phyloP scores from a whole-genome alignment of 2,113 vertebrate species.

The Hypomesus transpacificus region DNA sequence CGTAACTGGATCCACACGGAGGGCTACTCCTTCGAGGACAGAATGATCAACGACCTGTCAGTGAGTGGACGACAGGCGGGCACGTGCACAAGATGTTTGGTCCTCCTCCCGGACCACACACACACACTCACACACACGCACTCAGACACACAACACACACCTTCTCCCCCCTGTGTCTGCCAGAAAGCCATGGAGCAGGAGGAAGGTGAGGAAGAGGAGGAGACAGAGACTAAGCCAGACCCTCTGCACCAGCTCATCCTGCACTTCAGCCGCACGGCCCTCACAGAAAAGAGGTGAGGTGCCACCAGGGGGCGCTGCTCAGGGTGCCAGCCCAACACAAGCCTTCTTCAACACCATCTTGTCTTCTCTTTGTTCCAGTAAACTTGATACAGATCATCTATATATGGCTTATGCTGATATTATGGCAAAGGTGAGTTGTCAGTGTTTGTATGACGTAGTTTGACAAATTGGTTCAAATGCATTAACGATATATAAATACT shows the following conservation, averaged over 20 bases:
- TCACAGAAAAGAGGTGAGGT: constrained; percentile 88
- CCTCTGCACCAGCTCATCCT: constrained; percentile 92
- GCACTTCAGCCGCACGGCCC: constrained; percentile 89
- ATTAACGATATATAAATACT: too few relatives aligned
- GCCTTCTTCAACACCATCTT: not conserved
- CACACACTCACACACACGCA: too few relatives aligned
- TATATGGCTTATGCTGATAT: constrained; percentile 79
- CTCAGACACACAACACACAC: not conserved
- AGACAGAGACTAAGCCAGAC: constrained; percentile 84
- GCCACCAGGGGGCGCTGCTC: not conserved
- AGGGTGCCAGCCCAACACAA: not conserved
- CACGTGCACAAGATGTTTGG: too few relatives aligned
- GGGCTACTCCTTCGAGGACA: constrained; percentile 88
- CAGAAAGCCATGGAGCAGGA: constrained; percentile 83
- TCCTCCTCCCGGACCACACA: too few relatives aligned
- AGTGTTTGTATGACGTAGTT: not conserved
- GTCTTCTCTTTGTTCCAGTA: constrained; percentile 57
- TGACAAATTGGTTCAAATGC: not conserved
- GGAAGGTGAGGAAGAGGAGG: constrained; percentile 81
- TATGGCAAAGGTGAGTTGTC: constrained; percentile 74
- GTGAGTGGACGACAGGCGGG: constrained; percentile 62
- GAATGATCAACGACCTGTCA: constrained; percentile 92
- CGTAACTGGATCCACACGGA: constrained; percentile 81
- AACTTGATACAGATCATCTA: constrained; percentile 76
- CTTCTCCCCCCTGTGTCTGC: not conserved